Evolutionary conservation across 1,140 invertebrate genomes (phyloP), one percentile per base, ranked within the genome.

Genomic region (Leguminivora glycinivorella): DNA sequence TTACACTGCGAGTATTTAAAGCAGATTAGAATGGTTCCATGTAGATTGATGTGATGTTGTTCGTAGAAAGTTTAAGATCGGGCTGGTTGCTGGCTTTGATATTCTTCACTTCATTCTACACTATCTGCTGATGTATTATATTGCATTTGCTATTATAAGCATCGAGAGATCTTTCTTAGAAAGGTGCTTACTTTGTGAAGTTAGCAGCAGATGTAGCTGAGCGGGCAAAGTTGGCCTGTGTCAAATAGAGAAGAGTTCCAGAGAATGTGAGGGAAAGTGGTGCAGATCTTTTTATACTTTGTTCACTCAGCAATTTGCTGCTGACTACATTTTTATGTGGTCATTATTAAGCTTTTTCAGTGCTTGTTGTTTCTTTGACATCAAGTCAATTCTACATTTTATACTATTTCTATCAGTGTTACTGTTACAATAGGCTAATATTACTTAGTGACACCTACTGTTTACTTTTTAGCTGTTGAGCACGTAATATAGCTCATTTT

Each of bases 1-100:
- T 68, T 19, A 22, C 19, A 24, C 10, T 31, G 29, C 25, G 17
- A 63, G 25, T 34, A 31, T 63, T 63, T 9, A 19, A 25, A 63
- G 17, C 34, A 68, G 34, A 38, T 68, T 68, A 68, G 67, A 68
- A 40, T 68, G 58, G 29, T 26, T 26, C 14, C 12, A 63, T 6
- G 31, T 68, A 47, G 40, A 43, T 25, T 68, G 67, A 40, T 60
- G 56, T 60, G 56, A 60, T 63, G 26, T 31, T 63, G 58, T 9
- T n/a, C 29, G n/a, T 63, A 63, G 58, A 63, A 29, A 63, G 58
- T 63, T 52, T 19, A 63, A 63, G 25, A 29, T 63, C 58, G 12
- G 58, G 58, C 7, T 63, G 26, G 26, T 31, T 31, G 25, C 22
- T 60, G 22, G 1, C 14, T 29, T 25, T 14, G 14, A 63, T 29